These are phyloP conservation scores for Rhodophaea formosa DNA, from an alignment of 2,888 invertebrate genomes.

Conservation along the genomic window DNA sequence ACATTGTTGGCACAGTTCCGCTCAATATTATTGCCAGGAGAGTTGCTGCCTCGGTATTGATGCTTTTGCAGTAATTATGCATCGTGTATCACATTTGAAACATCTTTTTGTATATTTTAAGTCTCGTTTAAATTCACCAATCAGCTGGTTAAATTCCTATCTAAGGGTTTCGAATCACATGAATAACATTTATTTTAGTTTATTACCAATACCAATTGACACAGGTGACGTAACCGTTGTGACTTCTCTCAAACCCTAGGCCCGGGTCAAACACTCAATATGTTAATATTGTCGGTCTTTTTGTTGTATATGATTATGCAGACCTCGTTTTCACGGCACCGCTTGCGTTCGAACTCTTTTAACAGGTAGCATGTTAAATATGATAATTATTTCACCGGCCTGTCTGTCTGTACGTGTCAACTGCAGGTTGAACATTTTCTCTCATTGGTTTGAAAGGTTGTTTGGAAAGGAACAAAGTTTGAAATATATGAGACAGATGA, in stretches of 20 bases:
- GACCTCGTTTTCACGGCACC: slow-evolving; percentile 47
- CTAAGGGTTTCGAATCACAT: too few relatives aligned
- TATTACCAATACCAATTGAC: not conserved
- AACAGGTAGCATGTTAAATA: not conserved
- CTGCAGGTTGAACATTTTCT: not conserved
- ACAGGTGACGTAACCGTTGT: not conserved
- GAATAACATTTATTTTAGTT: too few relatives aligned
- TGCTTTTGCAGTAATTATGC: too few relatives aligned
- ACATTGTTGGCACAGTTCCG: not conserved
- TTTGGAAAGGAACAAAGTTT: not conserved
- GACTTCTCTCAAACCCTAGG: not conserved
- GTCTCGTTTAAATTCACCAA: too few relatives aligned
- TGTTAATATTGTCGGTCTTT: slow-evolving; percentile 35
- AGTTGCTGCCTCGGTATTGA: too few relatives aligned
- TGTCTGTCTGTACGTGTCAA: not conserved
- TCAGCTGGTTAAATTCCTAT: too few relatives aligned
- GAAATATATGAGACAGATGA: not conserved
- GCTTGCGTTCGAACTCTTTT: slow-evolving; percentile 22
- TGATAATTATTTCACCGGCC: not conserved
- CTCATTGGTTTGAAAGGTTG: not conserved
- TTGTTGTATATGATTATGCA: slow-evolving; percentile 42
- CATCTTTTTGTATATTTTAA: too few relatives aligned
- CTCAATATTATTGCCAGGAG: not conserved
- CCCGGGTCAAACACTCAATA: not conserved
- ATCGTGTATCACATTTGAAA: too few relatives aligned